Percentiles rank a stretch among this genome's conserved stretches.
phyloP scores from a whole-genome alignment of 2,113 vertebrate species.

The Paramormyrops kingsleyae region DNA sequence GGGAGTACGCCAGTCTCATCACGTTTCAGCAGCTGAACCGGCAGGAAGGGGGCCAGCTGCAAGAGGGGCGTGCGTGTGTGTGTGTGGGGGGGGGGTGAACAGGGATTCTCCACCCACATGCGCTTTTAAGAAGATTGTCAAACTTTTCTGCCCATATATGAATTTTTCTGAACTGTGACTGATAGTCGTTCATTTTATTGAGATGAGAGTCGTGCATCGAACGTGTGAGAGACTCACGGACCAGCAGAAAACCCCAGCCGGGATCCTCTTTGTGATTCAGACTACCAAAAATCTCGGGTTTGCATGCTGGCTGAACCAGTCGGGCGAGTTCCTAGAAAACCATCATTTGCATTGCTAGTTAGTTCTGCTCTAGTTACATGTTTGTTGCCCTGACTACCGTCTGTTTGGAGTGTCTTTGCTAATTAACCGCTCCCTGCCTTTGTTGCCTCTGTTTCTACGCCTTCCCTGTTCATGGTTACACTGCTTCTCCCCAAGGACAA shows the following conservation, averaged over 20 bases:
- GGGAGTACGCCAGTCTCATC: not conserved
- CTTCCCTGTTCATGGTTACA: not conserved
- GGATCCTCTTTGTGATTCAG: not conserved
- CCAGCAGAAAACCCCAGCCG: not conserved
- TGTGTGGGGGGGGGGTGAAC: not conserved
- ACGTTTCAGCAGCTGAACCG: not conserved
- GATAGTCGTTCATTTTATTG: not conserved
- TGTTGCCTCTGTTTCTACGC: not conserved
- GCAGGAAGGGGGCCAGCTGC: not conserved
- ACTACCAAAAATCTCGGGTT: not conserved
- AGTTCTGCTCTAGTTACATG: not conserved
- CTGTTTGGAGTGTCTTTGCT: not conserved
- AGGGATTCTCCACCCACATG: not conserved
- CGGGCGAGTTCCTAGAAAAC: not conserved
- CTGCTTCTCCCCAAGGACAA: not conserved
- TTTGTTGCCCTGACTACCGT: not conserved
- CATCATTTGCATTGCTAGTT: not conserved
- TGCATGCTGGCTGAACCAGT: not conserved
- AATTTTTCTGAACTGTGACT: not conserved
- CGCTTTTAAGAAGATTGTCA: not conserved
- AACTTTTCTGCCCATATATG: not conserved
- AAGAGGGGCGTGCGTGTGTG: not conserved
- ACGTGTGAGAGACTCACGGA: not conserved
- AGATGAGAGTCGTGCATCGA: not conserved
- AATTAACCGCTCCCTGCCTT: not conserved